Evolutionary conservation across 2,797 vertebrate genomes (phyloP), one percentile per base, ranked within the genome.

Genomic region (Coilia nasus): DNA sequence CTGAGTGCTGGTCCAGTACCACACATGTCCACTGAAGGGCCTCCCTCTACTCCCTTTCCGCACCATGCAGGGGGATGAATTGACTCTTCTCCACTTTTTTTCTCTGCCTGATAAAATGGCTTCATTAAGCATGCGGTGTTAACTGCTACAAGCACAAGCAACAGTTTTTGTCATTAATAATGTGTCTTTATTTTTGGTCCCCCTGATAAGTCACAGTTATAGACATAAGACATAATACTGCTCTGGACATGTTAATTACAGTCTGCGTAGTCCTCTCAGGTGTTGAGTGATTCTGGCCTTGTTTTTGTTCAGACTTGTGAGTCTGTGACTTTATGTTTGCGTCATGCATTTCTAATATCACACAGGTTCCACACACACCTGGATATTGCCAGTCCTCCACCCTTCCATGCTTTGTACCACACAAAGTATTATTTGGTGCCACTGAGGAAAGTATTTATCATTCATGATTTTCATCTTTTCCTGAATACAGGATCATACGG

Each of bases 271-370:
- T 11, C 23, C 12, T 28, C 10, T 11, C 10, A 64, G 31, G 3
- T 35, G 28, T 75, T 4, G 0, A 14, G 15, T 35, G 31, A 31
- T 7, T 28, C 28, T 19, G 67, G 15, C 15, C 6, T 75, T 35
- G 67, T 75, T 75, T 35, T 15, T 41, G 28, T 17, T 75, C 67
- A 35, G 15, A 31, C 25, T 59, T 14, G 15, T 35, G 19, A 75
- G 31, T 2, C 67, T 35, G 15, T 71, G 25, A 75, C 31, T 41
- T 71, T 71, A 31, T 35, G 14, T 23, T 23, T n/a, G 23, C 67
- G 35, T 41, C 82, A 5, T 83, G 81, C 85, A 88, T 84, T 87
- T 87, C 88, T 89, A 86, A 82, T 86, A 87, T 85, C 60, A 75
- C 67, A 75, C 15, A 67, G 11, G 4, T 75, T 17, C 28, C 12